Evolutionary conservation across 2,797 vertebrate genomes (phyloP).

Genomic region (Tympanoctomys barrerae): DNA sequence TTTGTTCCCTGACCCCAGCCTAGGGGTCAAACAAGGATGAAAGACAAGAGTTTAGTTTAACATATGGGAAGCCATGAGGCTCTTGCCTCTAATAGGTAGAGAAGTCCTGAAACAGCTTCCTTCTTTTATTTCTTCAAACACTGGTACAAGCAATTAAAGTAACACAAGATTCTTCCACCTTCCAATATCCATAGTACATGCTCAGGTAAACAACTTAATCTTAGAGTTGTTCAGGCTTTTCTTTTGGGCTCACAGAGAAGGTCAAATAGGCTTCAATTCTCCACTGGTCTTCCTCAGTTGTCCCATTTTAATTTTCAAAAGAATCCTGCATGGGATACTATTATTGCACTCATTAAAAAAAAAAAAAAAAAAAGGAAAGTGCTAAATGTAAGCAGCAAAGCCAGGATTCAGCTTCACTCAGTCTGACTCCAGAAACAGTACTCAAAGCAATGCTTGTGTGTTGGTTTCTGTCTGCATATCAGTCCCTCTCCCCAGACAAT

Average conservation of each 20-base stretch:
- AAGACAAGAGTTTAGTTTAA: not conserved
- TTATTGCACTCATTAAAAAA: not conserved
- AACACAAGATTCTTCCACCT: not conserved
- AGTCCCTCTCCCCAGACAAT: not conserved
- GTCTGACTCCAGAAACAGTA: not conserved
- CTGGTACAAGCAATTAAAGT: not conserved
- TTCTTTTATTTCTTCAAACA: not conserved
- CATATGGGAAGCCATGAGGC: not conserved
- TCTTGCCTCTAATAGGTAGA: not conserved
- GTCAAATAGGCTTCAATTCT: not conserved
- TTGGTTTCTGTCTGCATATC: not conserved
- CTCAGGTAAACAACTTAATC: not conserved
- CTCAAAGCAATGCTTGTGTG: not conserved
- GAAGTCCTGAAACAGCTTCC: not conserved
- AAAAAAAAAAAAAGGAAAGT: conserved; percentile 44
- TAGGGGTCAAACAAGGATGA: not conserved
- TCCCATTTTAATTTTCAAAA: conserved; percentile 34
- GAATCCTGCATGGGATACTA: not conserved
- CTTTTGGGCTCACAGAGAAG: not conserved
- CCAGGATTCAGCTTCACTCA: conserved; percentile 11
- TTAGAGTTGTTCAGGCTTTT: not conserved
- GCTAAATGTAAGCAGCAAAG: not conserved
- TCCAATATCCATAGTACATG: not conserved
- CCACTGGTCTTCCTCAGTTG: not conserved
- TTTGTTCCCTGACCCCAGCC: not conserved